phyloP scores from a whole-genome alignment of 1,140 invertebrate species.

The Dysdera silvatica region DNA sequence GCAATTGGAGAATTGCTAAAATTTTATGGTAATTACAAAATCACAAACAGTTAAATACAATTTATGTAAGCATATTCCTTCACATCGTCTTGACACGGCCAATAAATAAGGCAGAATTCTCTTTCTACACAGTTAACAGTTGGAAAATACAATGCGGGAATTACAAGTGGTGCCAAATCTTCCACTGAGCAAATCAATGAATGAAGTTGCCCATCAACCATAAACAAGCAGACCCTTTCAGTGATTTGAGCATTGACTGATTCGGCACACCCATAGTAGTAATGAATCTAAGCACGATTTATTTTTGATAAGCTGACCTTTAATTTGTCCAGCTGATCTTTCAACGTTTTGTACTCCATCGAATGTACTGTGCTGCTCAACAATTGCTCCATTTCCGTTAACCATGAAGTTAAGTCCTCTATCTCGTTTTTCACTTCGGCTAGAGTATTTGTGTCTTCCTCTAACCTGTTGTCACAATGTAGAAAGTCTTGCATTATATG shows the following conservation, averaged over 20 bases:
- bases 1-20: too few relatives aligned
- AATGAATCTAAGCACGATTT: background rate
- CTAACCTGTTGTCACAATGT: slow-evolving; percentile 32
- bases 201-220: too few relatives aligned
- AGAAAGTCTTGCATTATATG: background rate
- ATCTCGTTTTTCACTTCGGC: slow-evolving; percentile 43
- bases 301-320: slow-evolving; percentile 6
- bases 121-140: too few relatives aligned
- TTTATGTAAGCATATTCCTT: too few relatives aligned
- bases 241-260: background rate
- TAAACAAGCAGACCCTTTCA: background rate
- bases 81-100: too few relatives aligned
- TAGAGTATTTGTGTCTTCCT: slow-evolving; percentile 38
- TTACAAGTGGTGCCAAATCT: too few relatives aligned
- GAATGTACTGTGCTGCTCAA: slow-evolving; percentile 56
- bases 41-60: too few relatives aligned
- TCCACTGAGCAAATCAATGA: too few relatives aligned
- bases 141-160: too few relatives aligned
- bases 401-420: slow-evolving; percentile 44
- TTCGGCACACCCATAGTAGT: background rate
- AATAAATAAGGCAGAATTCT: too few relatives aligned
- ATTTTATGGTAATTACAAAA: too few relatives aligned
- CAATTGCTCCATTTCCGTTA: slow-evolving; percentile 49
- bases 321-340: slow-evolving; percentile 32
- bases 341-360: slow-evolving; percentile 54